Evolutionary conservation across 2,888 invertebrate genomes (phyloP).

Genomic region (Ormyrus thymus): DNA sequence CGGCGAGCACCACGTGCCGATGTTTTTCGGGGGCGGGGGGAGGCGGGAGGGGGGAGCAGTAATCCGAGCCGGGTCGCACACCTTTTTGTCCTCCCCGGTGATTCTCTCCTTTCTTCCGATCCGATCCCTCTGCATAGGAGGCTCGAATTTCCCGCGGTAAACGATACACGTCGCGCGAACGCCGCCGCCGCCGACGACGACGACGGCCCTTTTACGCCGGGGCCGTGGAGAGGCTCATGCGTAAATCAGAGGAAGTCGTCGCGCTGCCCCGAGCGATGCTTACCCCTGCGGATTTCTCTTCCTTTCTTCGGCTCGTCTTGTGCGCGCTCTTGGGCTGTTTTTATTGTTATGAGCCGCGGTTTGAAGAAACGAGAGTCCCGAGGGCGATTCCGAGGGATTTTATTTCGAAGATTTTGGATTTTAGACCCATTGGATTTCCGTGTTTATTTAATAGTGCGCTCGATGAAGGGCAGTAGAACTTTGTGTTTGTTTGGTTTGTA

Average conservation of each 20-base stretch:
- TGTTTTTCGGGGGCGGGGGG: slow-evolving; percentile 17
- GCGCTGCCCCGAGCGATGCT: background rate
- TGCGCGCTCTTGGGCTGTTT: slow-evolving; percentile 2
- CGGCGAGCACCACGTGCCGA: slow-evolving; percentile 19
- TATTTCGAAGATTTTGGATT: slow-evolving; percentile 3
- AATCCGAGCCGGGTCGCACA: slow-evolving; percentile 39
- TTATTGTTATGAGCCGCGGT: background rate
- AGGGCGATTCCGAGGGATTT: slow-evolving; percentile 6
- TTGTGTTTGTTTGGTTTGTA: background rate
- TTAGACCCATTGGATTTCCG: background rate
- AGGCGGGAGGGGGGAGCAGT: slow-evolving; percentile 1
- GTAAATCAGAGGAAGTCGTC: slow-evolving; percentile 51
- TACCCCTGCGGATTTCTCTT: slow-evolving; percentile 8
- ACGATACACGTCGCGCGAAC: slow-evolving; percentile 51
- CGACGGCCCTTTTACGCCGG: background rate
- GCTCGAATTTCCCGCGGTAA: slow-evolving; percentile 54
- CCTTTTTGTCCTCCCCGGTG: slow-evolving; percentile 38
- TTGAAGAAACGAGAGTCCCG: slow-evolving; percentile 6
- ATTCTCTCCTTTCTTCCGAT: slow-evolving; percentile 18
- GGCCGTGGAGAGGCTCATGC: background rate
- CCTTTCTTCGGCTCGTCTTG: background rate
- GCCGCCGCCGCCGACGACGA: background rate
- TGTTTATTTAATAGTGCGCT: background rate
- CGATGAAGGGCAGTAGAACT: background rate
- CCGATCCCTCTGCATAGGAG: background rate